A percentile compares a stretch with the other conserved stretches of the same genome.
These are phyloP conservation scores for Myodes glareolus DNA, from an alignment of 2,113 vertebrate species.

Conservation along the genomic window DNA sequence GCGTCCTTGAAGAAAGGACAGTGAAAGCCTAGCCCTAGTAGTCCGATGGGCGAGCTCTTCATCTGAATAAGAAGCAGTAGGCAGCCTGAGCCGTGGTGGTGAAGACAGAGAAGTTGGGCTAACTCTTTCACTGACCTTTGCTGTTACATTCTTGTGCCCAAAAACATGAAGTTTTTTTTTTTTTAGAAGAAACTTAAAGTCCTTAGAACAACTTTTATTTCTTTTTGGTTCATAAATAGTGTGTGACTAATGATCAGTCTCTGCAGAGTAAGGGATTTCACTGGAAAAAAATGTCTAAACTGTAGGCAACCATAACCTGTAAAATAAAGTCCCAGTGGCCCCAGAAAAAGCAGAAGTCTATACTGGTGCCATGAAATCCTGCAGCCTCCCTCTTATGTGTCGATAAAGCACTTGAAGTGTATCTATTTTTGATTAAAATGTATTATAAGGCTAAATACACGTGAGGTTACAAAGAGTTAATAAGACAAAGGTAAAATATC, in stretches of 20 bases:
- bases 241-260: not conserved
- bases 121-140: not conserved
- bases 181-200: constrained; percentile 33
- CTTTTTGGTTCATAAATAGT: not conserved
- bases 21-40: not conserved
- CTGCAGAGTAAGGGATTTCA: not conserved
- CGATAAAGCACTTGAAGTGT: not conserved
- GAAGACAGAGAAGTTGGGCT: not conserved
- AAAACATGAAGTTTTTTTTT: not conserved
- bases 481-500: not conserved
- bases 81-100: not conserved
- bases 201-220: not conserved
- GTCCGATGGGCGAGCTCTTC: not conserved
- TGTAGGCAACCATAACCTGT: not conserved
- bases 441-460: not conserved
- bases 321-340: not conserved
- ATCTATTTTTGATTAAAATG: not conserved
- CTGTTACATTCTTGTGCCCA: not conserved
- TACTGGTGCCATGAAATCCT: no score
- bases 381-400: not conserved
- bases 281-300: not conserved
- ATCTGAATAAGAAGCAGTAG: not conserved
- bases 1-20: not conserved
- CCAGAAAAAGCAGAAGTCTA: not conserved
- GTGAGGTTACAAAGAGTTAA: not conserved